These are phyloP conservation scores for Ranitomeya variabilis DNA, from an alignment of 2,113 vertebrate genomes.

Conservation along the genomic window DNA sequence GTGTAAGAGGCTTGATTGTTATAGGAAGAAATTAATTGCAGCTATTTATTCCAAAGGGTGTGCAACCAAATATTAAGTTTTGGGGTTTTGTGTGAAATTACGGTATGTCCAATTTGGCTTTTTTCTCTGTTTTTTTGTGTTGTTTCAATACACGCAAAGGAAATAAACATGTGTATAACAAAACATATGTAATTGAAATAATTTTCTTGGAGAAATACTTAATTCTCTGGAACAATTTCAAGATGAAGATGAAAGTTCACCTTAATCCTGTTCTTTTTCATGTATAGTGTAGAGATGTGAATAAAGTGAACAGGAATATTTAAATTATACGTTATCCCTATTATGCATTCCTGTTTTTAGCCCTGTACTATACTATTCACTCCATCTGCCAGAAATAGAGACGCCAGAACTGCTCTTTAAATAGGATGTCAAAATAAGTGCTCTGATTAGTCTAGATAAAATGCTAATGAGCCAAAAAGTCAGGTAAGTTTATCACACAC, in stretches of 20 bases:
- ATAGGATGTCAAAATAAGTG: constrained; percentile 23
- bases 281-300: neutral
- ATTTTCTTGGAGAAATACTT: too few relatives aligned
- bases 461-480: constrained; percentile 27
- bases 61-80: too few relatives aligned
- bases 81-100: too few relatives aligned
- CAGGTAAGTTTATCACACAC: neutral
- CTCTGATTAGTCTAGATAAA: neutral
- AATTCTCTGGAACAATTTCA: too few relatives aligned
- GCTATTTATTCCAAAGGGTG: too few relatives aligned
- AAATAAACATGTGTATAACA: too few relatives aligned
- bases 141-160: too few relatives aligned
- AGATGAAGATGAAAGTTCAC: neutral
- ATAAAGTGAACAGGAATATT: neutral
- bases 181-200: too few relatives aligned
- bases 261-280: neutral
- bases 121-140: too few relatives aligned
- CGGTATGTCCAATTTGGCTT: too few relatives aligned
- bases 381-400: constrained; percentile 18
- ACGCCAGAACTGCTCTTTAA: neutral
- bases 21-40: too few relatives aligned
- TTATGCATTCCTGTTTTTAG: neutral
- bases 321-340: neutral
- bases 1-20: too few relatives aligned
- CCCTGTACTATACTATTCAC: neutral